Base-by-base conservation (phyloP, 2,797 vertebrate genomes). In the Novumbra hubbsi region DNA sequence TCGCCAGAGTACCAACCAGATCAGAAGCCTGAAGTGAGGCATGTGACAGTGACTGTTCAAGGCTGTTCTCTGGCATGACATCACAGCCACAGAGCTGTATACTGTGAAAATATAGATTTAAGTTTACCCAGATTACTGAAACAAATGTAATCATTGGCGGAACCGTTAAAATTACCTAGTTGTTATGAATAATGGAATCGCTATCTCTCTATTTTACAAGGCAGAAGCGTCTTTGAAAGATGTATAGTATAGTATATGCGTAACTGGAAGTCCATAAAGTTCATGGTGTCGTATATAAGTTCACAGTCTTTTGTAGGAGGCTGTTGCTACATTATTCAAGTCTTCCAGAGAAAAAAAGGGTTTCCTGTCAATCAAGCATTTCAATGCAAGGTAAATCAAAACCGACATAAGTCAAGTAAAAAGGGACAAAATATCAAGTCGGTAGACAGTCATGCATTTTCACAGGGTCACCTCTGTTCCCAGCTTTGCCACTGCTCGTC, bases 101-200 rank as follows among this genome's bases (percentile, higher is more conserved):
- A 30, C 32, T 11, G 17, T 38, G 8, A 38, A 38, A 38, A 38
- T 5, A 38, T 6, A 38, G 34, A 38, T 38, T 38, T 38, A 2
- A 38, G 8, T 38, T 7, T 38, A 38, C 0, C 34, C 34, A 38
- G 34, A 38, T 38, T 38, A 38, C 34, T 80, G 80, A 88, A 81
- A 84, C 82, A 85, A 87, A 91, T 90, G 73, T 80, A 89, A 91
- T 89, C 83, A 79, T 71, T 78, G 73, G 74, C 70, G 77, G 78
- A 88, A 85, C 83, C 84, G 68, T 77, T 72, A 68, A 78, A 85
- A 84, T 87, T 76, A 5, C 83, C 72, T 79, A 73, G 74, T 80
- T 85, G 80, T 87, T 84, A 81, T 72, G 73, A 80, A 72, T 67
- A 74, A 1, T 48, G 32, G 79, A 84, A 86, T 80, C 89, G 88